A percentile compares a stretch with the other conserved stretches of the same genome.
Evolutionary conservation across 2,797 vertebrate species (phyloP).

Genomic region (Microctenopoma steveboyesi): DNA sequence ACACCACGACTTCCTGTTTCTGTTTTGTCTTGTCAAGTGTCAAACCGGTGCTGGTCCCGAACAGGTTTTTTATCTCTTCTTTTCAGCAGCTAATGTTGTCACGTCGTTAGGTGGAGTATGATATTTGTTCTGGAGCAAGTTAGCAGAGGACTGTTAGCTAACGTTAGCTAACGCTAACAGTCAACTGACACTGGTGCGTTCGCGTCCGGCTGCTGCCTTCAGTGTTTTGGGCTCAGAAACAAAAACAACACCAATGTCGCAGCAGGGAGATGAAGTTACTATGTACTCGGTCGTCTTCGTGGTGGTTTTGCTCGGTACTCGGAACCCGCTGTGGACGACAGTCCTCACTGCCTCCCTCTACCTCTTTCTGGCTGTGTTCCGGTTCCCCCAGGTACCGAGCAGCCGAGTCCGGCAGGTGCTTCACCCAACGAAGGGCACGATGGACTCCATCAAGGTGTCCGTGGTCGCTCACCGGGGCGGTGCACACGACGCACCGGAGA

Average conservation of each 20-base stretch:
- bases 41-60: no score
- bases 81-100: background rate
- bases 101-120: background rate
- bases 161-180: background rate
- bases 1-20: no score
- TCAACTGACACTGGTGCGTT: background rate
- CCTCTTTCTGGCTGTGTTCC: conserved; percentile 82
- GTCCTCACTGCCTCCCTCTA: conserved; percentile 83
- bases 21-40: no score
- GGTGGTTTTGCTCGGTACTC: conserved; percentile 79
- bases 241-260: conserved; percentile 81
- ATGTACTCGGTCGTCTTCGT: conserved; percentile 82
- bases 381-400: conserved; percentile 84
- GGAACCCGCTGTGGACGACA: conserved; percentile 85
- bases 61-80: no score
- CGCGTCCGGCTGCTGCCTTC: background rate
- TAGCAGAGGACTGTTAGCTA: background rate
- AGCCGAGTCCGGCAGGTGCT: conserved; percentile 84
- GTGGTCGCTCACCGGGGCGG: conserved; percentile 92
- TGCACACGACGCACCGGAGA: conserved; percentile 94
- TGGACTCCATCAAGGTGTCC: conserved; percentile 62
- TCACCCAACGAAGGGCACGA: conserved; percentile 69
- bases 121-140: background rate
- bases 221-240: no score
- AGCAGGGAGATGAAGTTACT: conserved; percentile 81